These are phyloP conservation scores for Drosophila pachea DNA, from an alignment of 1,140 invertebrate genomes.

Conservation along the genomic window DNA sequence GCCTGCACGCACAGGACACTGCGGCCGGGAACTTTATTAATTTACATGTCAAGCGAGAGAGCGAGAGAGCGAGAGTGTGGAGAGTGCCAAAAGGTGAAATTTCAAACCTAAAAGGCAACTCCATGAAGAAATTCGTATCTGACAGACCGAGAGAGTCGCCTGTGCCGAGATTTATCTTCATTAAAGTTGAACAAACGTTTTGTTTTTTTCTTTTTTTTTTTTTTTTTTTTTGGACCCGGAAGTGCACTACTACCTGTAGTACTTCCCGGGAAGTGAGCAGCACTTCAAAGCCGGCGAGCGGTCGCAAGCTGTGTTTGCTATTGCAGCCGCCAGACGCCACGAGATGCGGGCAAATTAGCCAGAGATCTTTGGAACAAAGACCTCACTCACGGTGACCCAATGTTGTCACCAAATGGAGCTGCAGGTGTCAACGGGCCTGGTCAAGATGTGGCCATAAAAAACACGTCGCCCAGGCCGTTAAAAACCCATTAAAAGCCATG, in stretches of 20 bases:
- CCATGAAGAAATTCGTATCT: neutral
- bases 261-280: slow-evolving; percentile 21
- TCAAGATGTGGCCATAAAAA: slow-evolving; percentile 63
- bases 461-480: slow-evolving; percentile 54
- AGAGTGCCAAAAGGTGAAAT: slow-evolving; percentile 75
- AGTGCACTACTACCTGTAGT: slow-evolving; percentile 59
- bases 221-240: slow-evolving; percentile 45
- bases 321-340: slow-evolving; percentile 26
- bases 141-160: slow-evolving; percentile 24
- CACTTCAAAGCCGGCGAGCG: slow-evolving; percentile 40
- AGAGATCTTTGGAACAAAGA: slow-evolving; percentile 29
- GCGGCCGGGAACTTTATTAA: slow-evolving; percentile 65
- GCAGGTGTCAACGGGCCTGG: slow-evolving; percentile 53
- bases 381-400: slow-evolving; percentile 3
- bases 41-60: slow-evolving; percentile 64
- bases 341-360: slow-evolving; percentile 43
- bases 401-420: slow-evolving; percentile 61
- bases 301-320: slow-evolving; percentile 24
- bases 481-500: slow-evolving; percentile 54
- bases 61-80: slow-evolving; percentile 2
- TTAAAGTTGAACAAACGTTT: slow-evolving; percentile 42
- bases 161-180: slow-evolving; percentile 62
- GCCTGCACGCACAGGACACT: slow-evolving; percentile 12
- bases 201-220: neutral
- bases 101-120: slow-evolving; percentile 64